Conservation (phyloP, 2,888 invertebrate genomes). For the Chrysolina americana region DNA sequence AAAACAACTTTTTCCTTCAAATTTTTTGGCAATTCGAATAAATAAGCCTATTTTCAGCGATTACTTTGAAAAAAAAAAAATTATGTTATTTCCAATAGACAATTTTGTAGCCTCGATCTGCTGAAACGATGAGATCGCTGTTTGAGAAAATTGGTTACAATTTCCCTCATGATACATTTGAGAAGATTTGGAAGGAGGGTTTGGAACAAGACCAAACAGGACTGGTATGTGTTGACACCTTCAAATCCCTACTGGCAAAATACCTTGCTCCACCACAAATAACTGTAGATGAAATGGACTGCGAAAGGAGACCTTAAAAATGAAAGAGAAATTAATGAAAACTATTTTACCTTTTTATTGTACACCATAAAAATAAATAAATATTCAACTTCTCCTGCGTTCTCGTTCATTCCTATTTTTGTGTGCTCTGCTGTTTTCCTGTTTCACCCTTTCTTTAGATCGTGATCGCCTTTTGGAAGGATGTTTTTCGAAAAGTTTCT, state of each 20-base stretch:
- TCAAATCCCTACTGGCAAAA: slow-evolving; percentile 63
- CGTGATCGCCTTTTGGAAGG: slow-evolving; percentile 46
- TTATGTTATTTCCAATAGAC: background rate
- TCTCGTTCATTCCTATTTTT: slow-evolving; percentile 60
- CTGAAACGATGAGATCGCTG: slow-evolving; percentile 68
- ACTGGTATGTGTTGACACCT: slow-evolving; percentile 74
- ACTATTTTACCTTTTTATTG: slow-evolving; percentile 31
- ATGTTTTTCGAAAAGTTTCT: slow-evolving; percentile 38
- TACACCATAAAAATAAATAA: slow-evolving; percentile 30
- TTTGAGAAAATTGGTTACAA: slow-evolving; percentile 72
- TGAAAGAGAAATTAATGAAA: slow-evolving; percentile 16
- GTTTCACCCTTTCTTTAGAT: slow-evolving; percentile 45
- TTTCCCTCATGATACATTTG: slow-evolving; percentile 71
- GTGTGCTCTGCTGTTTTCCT: slow-evolving; percentile 35
- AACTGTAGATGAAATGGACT: slow-evolving; percentile 55
- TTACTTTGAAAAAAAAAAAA: too few species aligned
- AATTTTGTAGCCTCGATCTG: slow-evolving; percentile 60
- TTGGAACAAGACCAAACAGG: slow-evolving; percentile 71
- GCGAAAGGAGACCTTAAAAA: slow-evolving; percentile 31
- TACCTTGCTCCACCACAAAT: slow-evolving; percentile 54
- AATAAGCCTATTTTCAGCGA: too few species aligned
- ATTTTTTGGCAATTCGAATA: too few species aligned
- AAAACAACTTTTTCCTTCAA: too few species aligned
- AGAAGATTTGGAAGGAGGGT: slow-evolving; percentile 72
- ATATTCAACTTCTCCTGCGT: slow-evolving; percentile 48